Evolutionary conservation across 30 jellyfish, hydroid and myxozoan genomes (phyloP), one percentile per base, ranked within the genome.

Genomic region (Hydractinia symbiolongicarpus): DNA sequence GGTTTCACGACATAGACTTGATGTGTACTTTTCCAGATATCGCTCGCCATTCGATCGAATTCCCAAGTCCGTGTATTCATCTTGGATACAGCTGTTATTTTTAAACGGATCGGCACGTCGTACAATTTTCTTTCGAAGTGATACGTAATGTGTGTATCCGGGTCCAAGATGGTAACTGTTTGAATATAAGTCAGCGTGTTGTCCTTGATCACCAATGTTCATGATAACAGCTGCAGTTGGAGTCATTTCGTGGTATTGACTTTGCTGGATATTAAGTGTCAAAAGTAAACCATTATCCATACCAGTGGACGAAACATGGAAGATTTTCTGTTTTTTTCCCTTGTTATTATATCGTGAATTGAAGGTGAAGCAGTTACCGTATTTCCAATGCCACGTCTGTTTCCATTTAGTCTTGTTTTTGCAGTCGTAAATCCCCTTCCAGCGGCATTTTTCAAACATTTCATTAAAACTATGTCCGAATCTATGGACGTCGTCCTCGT

Each of bases 191-290:
- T 54, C 21, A n/a, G 50, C 21, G 21, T 19, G 40, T 51, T 54
- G 19, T 20, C 84, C 84, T 76, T 54, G 77, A n/a, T 76, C 84
- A 49, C 84, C 84, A 52, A 76, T 50, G 54, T 76, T 77, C 10
- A 76, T 6, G 78, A 54, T 53, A 1, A 76, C 54, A 7, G 79
- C 84, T 7, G 66, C 80, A 20, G 80, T n/a, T 9, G 9, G 11
- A 7, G 80, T 71, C 80, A 71, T 20, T 20, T 9, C n/a, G 13
- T 20, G 80, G 61, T 71, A 71, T 50, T 71, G 60, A 4, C 51
- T 7, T 71, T 19, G 80, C 60, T 71, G 44, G 9, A 71, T 40
- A 1, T 10, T 60, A 55, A 71, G 54, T 7, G 55, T 71, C 3
- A 71, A 30, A 15, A 4, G 30, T 20, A 71, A 58, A 4, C 80